These are phyloP conservation scores for Lacanobia wlatinum DNA, from an alignment of 2,888 invertebrate species.

Conservation along the genomic window DNA sequence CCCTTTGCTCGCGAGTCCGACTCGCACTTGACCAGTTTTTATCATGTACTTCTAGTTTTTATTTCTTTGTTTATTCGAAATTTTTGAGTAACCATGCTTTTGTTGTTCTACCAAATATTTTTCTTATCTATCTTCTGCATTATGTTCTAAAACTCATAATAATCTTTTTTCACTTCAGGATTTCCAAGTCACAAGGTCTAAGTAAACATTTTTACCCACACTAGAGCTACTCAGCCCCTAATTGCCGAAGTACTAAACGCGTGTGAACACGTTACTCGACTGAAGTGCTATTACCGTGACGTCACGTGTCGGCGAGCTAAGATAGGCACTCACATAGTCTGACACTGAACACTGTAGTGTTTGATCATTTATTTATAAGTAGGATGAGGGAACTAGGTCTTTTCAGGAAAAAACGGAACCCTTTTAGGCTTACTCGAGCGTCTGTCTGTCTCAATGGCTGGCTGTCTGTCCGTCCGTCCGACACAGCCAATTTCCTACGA, in stretches of 20 bases:
- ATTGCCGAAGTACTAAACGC: conserved; percentile 48
- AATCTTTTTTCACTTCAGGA: neutral
- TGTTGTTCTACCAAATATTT: too few relatives aligned
- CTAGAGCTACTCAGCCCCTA: conserved; percentile 27
- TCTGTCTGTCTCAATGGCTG: too few relatives aligned
- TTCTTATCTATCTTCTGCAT: too few relatives aligned
- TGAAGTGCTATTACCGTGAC: conserved; percentile 49
- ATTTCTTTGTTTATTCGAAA: too few relatives aligned
- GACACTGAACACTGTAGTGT: conserved; percentile 21
- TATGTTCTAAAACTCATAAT: neutral
- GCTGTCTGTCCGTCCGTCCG: too few relatives aligned
- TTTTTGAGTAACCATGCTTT: too few relatives aligned
- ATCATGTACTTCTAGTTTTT: too few relatives aligned
- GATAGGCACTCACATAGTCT: conserved; percentile 28
- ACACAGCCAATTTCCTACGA: too few relatives aligned
- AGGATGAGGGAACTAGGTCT: neutral
- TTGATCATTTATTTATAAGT: conserved; percentile 27
- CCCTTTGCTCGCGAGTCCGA: too few relatives aligned
- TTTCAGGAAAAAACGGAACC: neutral
- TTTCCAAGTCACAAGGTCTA: neutral
- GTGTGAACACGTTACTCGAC: conserved; percentile 45
- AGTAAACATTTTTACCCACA: conserved; percentile 26
- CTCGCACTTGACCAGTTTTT: too few relatives aligned
- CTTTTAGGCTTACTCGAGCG: too few relatives aligned
- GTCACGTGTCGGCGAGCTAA: conserved; percentile 10